Conservation (phyloP, 1,140 invertebrate genomes). For the Drosophila guanche region DNA sequence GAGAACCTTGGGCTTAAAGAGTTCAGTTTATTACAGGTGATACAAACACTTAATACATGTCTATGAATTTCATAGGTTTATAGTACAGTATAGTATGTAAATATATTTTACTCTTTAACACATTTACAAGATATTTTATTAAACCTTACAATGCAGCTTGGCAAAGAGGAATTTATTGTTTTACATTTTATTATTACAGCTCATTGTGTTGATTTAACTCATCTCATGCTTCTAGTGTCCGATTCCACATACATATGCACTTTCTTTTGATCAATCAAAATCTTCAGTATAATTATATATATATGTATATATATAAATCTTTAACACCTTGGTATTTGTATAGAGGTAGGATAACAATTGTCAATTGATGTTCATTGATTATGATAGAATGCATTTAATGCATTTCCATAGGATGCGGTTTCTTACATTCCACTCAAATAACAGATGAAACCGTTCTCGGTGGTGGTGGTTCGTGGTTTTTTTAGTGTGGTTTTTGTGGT, state of each 20-base stretch:
- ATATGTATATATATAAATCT: constrained; percentile 54
- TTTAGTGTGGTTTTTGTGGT: constrained; percentile 11
- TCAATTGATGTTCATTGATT: constrained; percentile 63
- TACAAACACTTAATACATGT: constrained; percentile 7
- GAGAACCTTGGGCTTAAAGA: constrained; percentile 7
- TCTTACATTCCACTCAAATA: constrained; percentile 21
- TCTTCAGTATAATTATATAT: constrained; percentile 36
- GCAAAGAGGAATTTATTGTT: constrained; percentile 75
- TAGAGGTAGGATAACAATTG: constrained; percentile 79
- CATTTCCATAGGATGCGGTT: constrained; percentile 31
- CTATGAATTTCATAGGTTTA: constrained; percentile 7
- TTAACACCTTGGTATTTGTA: constrained; percentile 71
- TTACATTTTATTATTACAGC: constrained; percentile 78
- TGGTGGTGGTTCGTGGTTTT: constrained; percentile 36
- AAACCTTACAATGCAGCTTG: constrained; percentile 59
- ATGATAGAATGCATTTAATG: constrained; percentile 24
- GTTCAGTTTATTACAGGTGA: constrained; percentile 20
- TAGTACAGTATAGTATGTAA: constrained; percentile 11
- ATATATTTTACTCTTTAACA: constrained; percentile 45
- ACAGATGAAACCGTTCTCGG: constrained; percentile 53
- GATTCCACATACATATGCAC: neutral
- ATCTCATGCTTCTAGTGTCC: neutral
- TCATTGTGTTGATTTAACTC: constrained; percentile 43
- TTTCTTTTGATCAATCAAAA: constrained; percentile 35
- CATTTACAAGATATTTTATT: constrained; percentile 51